Evolutionary conservation across 1,140 invertebrate species (phyloP), one percentile per base, ranked within the genome.

Genomic region (Ceratina australensis): DNA sequence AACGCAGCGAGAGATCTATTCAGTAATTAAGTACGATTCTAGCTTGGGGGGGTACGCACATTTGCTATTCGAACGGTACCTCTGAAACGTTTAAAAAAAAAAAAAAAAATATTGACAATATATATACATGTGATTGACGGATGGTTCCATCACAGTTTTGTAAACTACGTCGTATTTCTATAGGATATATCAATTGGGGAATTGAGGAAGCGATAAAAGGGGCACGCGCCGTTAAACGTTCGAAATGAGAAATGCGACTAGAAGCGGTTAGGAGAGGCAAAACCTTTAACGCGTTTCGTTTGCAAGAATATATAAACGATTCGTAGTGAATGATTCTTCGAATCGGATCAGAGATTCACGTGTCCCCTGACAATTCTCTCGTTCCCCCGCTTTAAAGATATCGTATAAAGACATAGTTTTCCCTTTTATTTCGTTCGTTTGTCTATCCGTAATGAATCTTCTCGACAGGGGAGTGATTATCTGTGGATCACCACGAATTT

Each of bases 101-200:
- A 61, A 77, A 72, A 72, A 72, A 77, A 77, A 67, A 77, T 77
- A 77, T 77, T 77, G 74, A 77, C 74, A 77, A 77, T 77, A 77
- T 77, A 77, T 77, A 77, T 77, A 77, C 74, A 77, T 77, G 74
- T 77, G 74, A 77, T 77, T 69, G 67, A 71, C 66, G 67, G 57
- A 77, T 71, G 66, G 67, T 77, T 69, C 49, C 67, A 71, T 77
- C 74, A 77, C 74, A 77, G 67, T 77, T 77, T 77, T 77, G 49
- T 77, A 77, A 77, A 71, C 67, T 77, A 77, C 74, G 49, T 77
- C 74, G 57, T 77, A 71, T 77, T 77, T 77, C 74, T 77, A 77
- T 71, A 77, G 74, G 49, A 13, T 77, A 61, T 77, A 71, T 57
- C 67, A 71, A 52, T 71, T 16, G 57, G 16, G 59, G 67, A 77